Evolutionary conservation across 2,888 invertebrate genomes (phyloP), one percentile per base, ranked within the genome.

Genomic region (Ectemnius lituratus): DNA sequence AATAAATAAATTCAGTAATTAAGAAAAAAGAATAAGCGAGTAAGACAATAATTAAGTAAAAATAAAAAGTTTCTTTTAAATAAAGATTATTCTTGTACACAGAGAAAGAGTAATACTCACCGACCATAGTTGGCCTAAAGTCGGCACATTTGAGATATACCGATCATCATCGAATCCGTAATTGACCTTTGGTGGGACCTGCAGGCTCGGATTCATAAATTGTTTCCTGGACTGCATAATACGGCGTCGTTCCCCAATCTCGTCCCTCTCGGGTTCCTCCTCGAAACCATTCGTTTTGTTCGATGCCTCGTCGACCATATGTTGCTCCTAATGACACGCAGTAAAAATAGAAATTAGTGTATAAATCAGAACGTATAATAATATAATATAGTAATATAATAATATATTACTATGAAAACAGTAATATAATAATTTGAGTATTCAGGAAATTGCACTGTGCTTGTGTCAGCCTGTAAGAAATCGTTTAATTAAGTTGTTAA

Each of bases 291-390:
- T 92, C 3, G 92, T 92, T 60, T 93, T 90, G 8, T 95, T 95
- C 71, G 94, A 94, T 73, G 94, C 93, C 88, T 96, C 95, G 81
- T 96, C 96, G 0, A 94, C 94, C 76, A 94, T 93, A 79, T 95
- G 93, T 89, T 96, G 95, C 88, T 95, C 93, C 85, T 95, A 94
- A 18, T 72, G 46, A 16, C 18, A 47, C 20, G 20, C 20, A 20
- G 20, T 20, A 20, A 20, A 20, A 20, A 20, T 20, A 20, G 20
- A 20, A 20, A 20, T 20, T 20, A 20, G 20, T 20, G 2, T 20
- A 20, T 20, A 20, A 20, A 20, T 20, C 20, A 20, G 28, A 27
- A 14, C 62, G 28, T 59, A 11, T 23, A 23, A 23, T 23, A 23
- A 23, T 23, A 23, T 23, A 2, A 23, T 23, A 23, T 23, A 23